Conservation (phyloP, 2,888 invertebrate genomes). For the Conops quadrifasciatus region DNA sequence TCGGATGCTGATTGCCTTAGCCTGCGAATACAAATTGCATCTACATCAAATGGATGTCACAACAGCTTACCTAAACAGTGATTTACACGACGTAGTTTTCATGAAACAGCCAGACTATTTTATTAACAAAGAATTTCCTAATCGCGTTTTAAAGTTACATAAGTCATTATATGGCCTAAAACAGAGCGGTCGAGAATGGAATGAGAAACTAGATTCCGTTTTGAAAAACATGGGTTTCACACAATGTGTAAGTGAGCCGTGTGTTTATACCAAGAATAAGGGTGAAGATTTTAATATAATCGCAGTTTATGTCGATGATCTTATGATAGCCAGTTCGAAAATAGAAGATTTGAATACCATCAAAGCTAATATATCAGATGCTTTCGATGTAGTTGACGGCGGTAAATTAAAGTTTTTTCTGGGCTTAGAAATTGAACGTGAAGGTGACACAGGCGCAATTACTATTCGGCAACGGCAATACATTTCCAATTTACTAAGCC, state of each 20-base stretch:
- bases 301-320: conserved; percentile 44
- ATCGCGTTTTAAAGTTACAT: conserved; percentile 36
- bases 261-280: conserved; percentile 36
- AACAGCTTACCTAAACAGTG: conserved; percentile 44
- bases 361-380: no score
- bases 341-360: conserved; percentile 33
- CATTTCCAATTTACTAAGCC: no score
- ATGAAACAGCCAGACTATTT: conserved; percentile 43
- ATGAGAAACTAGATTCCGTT: conserved; percentile 36
- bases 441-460: no score
- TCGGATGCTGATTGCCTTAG: conserved; percentile 42
- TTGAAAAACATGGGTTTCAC: conserved; percentile 41
- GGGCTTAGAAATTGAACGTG: no score
- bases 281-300: conserved; percentile 39
- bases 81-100: conserved; percentile 43
- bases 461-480: no score
- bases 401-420: no score
- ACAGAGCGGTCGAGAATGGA: conserved; percentile 45
- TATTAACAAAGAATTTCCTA: conserved; percentile 22
- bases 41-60: conserved; percentile 45
- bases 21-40: conserved; percentile 40
- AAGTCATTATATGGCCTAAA: conserved; percentile 46
- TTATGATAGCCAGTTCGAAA: conserved; percentile 39
- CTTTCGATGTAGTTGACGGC: no score
- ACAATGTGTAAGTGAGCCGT: conserved; percentile 41